Evolutionary conservation across 1,140 invertebrate genomes (phyloP), one percentile per base, ranked within the genome.

Genomic region (Macrosteles quadrilineatus): DNA sequence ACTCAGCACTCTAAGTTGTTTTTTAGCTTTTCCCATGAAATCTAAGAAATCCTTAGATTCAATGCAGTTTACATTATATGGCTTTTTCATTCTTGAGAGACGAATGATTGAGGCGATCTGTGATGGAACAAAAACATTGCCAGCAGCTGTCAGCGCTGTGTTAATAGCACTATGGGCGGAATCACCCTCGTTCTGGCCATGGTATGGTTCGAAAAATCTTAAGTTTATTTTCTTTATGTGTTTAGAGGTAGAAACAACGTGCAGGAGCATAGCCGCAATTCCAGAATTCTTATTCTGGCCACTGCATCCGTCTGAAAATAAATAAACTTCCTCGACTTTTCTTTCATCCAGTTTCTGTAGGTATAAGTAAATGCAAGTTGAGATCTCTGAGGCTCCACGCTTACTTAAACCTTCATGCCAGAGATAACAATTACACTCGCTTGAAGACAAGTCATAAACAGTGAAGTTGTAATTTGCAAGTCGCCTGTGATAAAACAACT

Each of bases 141-240:
- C 67, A 36, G 67, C 45, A 30, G 21, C 4, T 6, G 9, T 36
- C n/a, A 68, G 30, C 47, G 47, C 65, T n/a, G 25, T 55, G 12
- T 17, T 27, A 1, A 68, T 68, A 11, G 67, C 67, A 53, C 67
- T 68, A 27, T 68, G 47, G 1, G 67, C 67, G 17, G 67, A 68
- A 43, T 57, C 67, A 2, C 47, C 67, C 19, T 68, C 45, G 55
- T 68, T 68, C 25, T 53, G 67, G 21, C 67, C 47, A 55, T 68
- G 67, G 50, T 53, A 68, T 17, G 27, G 67, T 19, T 55, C 30
- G 55, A 68, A 68, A 55, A 68, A 68, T 14, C 23, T 25, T 21
- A 68, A 31, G 2, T 19, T 29, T 21, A 68, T 68, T 9, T 17
- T 25, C 30, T 4, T 29, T 19, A 68, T 25, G 32, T 32, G 25